Base-by-base conservation (phyloP, 1,140 invertebrate genomes). In the Leucophenga varia region DNA sequence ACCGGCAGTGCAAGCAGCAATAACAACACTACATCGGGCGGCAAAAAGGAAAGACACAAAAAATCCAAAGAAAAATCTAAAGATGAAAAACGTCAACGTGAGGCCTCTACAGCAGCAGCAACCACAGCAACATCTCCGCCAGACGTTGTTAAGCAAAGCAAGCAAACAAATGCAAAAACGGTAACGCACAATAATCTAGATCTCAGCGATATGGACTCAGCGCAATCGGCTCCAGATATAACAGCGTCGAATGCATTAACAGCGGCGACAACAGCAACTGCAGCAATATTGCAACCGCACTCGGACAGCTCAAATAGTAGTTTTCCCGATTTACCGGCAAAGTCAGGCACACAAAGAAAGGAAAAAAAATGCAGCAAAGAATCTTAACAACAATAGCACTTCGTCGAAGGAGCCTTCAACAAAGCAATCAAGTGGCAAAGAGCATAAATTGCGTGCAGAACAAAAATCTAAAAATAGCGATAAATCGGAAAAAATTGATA, bases 281-380 rank as follows among this genome's bases (percentile, higher is more conserved):
- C 76, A 53, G 64, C 58, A 22, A 75, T 74, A 16, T 68, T 61
- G 1, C 36, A 67, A 1, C 65, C 71, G 16, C 65, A 73, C 37
- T 73, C 58, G 49, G 78, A 59, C 53, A 79, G 56, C 67, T 75
- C 49, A 41, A 77, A 57, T 65, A 78, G 71, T 30, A 75, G 72
- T 36, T 69, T 73, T 39, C 64, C 64, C 2, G 72, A 74, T 39
- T 17, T 72, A 57, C 68, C 59, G 3, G 58, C 59, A 12, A 59
- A 55, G 20, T 16, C 48, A 13, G 57, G 34, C 69, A 61, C 61
- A 40, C 40, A 76, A 63, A 38, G 78, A 76, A 38, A 79, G 60
- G 2, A 14, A 38, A n/a, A n/a, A n/a, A n/a, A n/a, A n/a, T n/a
- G n/a, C n/a, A n/a, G 47, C 40, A 17, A 30, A 28, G 21, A 17